Percentiles rank a stretch among this genome's conserved stretches.
These are phyloP conservation scores for Aplochiton taeniatus DNA, from an alignment of 2,797 vertebrate genomes.

Conservation along the genomic window DNA sequence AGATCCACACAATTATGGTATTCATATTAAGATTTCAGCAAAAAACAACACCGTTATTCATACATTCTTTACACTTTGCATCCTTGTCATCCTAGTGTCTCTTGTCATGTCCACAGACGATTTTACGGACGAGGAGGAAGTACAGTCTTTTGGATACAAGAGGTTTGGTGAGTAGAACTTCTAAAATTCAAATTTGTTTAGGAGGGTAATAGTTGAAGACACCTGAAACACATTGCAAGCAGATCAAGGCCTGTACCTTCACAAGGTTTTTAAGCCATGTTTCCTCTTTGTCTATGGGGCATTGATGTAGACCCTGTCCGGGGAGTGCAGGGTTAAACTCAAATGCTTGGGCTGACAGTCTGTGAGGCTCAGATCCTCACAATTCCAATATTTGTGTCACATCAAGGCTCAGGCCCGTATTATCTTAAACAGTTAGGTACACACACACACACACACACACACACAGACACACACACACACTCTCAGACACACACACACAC, in stretches of 20 bases:
- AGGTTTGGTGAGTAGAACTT: slow-evolving; percentile 88
- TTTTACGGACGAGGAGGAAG: slow-evolving; percentile 95
- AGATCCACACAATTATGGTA: too few relatives aligned
- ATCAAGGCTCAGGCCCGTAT: slow-evolving; percentile 1
- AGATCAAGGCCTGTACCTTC: neutral
- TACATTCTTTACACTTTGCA: slow-evolving; percentile 1
- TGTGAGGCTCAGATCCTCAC: slow-evolving; percentile 53
- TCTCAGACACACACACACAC: neutral
- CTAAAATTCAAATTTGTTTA: slow-evolving; percentile 9
- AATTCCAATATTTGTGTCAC: slow-evolving; percentile 32
- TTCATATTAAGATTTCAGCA: too few relatives aligned
- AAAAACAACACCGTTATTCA: too few relatives aligned
- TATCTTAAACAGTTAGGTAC: neutral
- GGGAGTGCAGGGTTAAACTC: slow-evolving; percentile 27
- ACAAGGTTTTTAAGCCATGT: slow-evolving; percentile 18
- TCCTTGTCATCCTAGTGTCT: slow-evolving; percentile 33
- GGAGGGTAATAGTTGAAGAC: neutral
- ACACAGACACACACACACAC: neutral
- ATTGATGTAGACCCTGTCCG: neutral
- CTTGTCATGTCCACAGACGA: slow-evolving; percentile 84
- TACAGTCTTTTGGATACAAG: slow-evolving; percentile 98
- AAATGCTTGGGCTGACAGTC: slow-evolving; percentile 37
- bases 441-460: slow-evolving; percentile 18
- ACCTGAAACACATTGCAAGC: neutral
- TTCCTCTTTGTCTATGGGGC: slow-evolving; percentile 19